Base-by-base conservation (phyloP, 2,797 vertebrate species). In the Melopsittacus undulatus region DNA sequence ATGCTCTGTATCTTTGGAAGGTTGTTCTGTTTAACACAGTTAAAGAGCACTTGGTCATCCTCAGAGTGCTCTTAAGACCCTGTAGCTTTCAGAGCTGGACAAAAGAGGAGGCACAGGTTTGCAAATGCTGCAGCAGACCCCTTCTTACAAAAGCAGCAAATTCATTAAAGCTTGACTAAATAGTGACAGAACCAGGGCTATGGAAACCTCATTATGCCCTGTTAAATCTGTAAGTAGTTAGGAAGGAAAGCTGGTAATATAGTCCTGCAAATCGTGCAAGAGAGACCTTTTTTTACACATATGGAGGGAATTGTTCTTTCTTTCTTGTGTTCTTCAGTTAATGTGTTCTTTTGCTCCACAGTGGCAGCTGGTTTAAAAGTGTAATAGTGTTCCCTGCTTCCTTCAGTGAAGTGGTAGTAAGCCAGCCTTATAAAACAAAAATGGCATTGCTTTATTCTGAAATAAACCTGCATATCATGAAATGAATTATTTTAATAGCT, bases 61-160 rank as follows among this genome's bases (percentile, higher is more conserved):
- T 57, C n/a, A 24, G 56, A 24, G 14, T 16, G n/a, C 56, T 57
- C n/a, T 34, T 57, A 34, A 57, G n/a, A 57, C 14, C 56, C 45
- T 24, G 17, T 26, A 22, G 21, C 46, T 76, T 66, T 40, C 43
- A 10, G 13, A 49, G 46, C 52, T 30, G 59, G 46, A 21, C 52
- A 11, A 42, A 36, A 36, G 24, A 11, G 59, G 62, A 42, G 38
- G 29, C 46, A 45, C 20, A 15, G 56, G 74, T 54, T 9, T 27
- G 45, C 42, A 13, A 27, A 24, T 7, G 27, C 32, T 24, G 2
- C 52, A 12, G 69, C 45, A 59, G 48, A 49, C 11, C 43, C 21
- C 40, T 97, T 97, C 97, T 66, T 85, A 63, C 19, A 34, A 38
- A 72, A 87, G 73, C 13, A 46, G 68, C 72, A 62, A 52, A 77